A percentile compares a stretch with the other conserved stretches of the same genome.
These are phyloP conservation scores for Poeciliopsis turrubarensis DNA, from an alignment of 2,113 vertebrate genomes.

Conservation along the genomic window DNA sequence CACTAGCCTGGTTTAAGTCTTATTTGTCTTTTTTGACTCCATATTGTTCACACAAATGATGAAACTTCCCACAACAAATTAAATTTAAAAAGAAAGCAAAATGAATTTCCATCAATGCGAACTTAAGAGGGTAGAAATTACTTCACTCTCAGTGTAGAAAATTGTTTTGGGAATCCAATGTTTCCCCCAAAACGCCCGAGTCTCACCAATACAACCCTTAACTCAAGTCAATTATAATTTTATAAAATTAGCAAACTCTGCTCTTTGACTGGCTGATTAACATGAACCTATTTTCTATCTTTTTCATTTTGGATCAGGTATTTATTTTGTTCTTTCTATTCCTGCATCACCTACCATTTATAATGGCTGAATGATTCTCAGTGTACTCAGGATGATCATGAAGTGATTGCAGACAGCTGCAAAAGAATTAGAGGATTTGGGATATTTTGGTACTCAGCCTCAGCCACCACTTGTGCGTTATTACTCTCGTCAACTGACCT, in stretches of 20 bases:
- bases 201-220: background rate
- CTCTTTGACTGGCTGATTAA: background rate
- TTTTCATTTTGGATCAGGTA: background rate
- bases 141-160: background rate
- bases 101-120: too few relatives aligned
- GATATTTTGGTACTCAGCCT: constrained; percentile 5
- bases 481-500: constrained; percentile 12
- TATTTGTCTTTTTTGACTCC: too few relatives aligned
- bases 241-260: too few relatives aligned
- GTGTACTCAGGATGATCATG: background rate
- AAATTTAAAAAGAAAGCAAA: too few relatives aligned
- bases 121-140: background rate
- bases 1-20: too few relatives aligned
- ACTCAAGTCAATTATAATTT: background rate
- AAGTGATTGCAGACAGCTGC: constrained; percentile 26
- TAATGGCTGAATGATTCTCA: background rate
- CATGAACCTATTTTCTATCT: background rate
- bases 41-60: too few relatives aligned
- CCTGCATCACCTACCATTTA: background rate
- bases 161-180: background rate
- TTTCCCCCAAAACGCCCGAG: background rate
- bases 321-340: background rate
- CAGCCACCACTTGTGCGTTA: constrained; percentile 5
- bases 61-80: too few relatives aligned
- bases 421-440: background rate